These are phyloP conservation scores for Plagodis dolabraria DNA, from an alignment of 2,888 invertebrate genomes.

Conservation along the genomic window DNA sequence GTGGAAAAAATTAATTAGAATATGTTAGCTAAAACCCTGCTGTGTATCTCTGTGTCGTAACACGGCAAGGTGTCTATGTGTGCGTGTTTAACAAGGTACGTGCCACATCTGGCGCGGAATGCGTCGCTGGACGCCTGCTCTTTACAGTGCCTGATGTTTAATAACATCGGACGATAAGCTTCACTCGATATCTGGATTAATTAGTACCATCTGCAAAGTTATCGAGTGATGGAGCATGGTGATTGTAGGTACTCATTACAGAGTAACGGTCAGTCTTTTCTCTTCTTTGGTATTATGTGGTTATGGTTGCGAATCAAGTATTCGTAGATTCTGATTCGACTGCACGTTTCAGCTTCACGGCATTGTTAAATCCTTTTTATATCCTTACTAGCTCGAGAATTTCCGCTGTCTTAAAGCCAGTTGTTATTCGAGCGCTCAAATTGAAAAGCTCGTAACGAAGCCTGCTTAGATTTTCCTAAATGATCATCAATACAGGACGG, in stretches of 20 bases:
- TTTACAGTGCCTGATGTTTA: constrained; percentile 7
- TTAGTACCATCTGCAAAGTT: background rate
- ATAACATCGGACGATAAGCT: constrained; percentile 1
- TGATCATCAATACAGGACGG: too few species aligned
- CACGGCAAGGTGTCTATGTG: constrained; percentile 10
- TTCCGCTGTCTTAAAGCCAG: background rate
- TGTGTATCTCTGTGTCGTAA: constrained; percentile 6
- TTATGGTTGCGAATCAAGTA: too few species aligned
- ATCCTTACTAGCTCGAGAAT: too few species aligned
- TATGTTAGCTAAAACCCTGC: constrained; percentile 2
- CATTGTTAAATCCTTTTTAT: too few species aligned
- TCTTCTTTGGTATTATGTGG: too few species aligned
- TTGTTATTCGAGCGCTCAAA: background rate
- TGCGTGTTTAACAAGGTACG: constrained; percentile 39
- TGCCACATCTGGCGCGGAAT: constrained; percentile 59
- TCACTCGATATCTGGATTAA: background rate
- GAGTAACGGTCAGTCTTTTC: too few species aligned
- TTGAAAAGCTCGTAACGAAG: background rate
- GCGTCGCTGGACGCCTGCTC: constrained; percentile 29
- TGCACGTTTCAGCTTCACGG: too few species aligned
- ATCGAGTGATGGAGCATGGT: background rate
- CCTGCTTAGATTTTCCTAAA: too few species aligned
- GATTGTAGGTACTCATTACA: too few species aligned
- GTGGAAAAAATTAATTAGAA: too few species aligned
- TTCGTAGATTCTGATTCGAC: too few species aligned